Conservation (phyloP, 2,797 vertebrate genomes). For the Sebastes itinus region DNA sequence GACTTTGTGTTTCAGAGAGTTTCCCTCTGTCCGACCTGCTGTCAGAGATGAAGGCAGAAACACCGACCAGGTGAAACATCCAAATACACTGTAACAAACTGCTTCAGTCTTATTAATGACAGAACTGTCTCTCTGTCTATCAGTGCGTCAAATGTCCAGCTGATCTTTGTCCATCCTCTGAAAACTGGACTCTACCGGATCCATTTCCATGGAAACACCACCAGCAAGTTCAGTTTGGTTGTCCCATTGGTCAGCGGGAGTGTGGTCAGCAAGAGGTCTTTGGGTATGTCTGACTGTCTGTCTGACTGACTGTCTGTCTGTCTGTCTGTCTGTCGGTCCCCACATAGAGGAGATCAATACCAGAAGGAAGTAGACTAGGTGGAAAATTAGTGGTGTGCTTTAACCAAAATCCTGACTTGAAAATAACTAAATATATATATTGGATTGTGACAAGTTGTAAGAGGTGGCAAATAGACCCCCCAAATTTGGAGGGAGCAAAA, state of each 20-base stretch:
- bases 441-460: no score
- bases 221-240: conserved; percentile 31
- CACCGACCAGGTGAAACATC: conserved; percentile 20
- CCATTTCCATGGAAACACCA: conserved; percentile 77
- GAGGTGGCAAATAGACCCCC: no score
- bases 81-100: background rate
- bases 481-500: no score
- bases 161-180: conserved; percentile 90
- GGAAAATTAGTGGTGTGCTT: no score
- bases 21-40: conserved; percentile 50
- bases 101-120: background rate
- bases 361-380: no score
- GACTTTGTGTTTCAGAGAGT: conserved; percentile 42
- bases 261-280: conserved; percentile 45
- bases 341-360: no score
- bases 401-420: no score
- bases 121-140: background rate
- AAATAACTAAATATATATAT: no score
- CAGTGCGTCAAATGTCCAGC: conserved; percentile 10
- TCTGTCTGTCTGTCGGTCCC: background rate
- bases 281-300: conserved; percentile 29
- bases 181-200: conserved; percentile 92
- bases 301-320: background rate
- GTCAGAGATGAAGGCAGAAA: background rate
- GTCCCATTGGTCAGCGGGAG: conserved; percentile 47